Evolutionary conservation across 92 coral and sea anemone genomes (phyloP), one percentile per base, ranked within the genome.

Genomic region (Parazoanthus atlanticus): DNA sequence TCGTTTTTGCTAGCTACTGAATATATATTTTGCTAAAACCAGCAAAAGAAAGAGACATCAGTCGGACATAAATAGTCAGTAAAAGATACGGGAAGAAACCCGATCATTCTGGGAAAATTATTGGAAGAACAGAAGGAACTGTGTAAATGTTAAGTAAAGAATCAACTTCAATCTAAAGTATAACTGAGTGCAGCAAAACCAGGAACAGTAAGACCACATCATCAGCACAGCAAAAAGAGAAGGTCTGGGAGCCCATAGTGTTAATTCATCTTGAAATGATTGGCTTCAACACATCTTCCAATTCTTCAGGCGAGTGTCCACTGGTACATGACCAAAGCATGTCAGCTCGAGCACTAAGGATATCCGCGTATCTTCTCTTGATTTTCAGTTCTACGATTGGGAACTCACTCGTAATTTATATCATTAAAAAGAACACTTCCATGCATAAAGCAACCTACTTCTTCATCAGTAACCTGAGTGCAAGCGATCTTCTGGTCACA

Each of bases 401-500:
- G 38, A 71, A 71, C 76, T 71, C 76, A 2, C 38, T 71, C 38
- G 76, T 71, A 26, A 26, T 71, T 71, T 71, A 71, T 71, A 34
- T 71, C 0, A 29, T 71, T 10, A 71, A 71, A 30, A 71, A 71
- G 38, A 71, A 71, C 76, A 71, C 5, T 15, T 71, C 76, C 33
- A 71, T 71, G 76, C 38, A 16, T 71, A 71, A 29, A 71, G 38
- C 5, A 28, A 71, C 76, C 19, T 26, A 71, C 76, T 71, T 71
- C 36, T 71, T 71, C 19, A 71, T 71, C 36, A 12, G 76, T 29
- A 71, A 71, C 76, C 6, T 71, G 76, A 71, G 76, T 29, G 76
- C 76, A 8, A 71, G 76, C 76, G 76, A 71, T 71, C 76, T 71
- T 71, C 76, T 71, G 76, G 76, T 71, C 33, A 71, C 38, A 8